phyloP scores from a whole-genome alignment of 2,113 vertebrate species.

The Xiphophorus hellerii region DNA sequence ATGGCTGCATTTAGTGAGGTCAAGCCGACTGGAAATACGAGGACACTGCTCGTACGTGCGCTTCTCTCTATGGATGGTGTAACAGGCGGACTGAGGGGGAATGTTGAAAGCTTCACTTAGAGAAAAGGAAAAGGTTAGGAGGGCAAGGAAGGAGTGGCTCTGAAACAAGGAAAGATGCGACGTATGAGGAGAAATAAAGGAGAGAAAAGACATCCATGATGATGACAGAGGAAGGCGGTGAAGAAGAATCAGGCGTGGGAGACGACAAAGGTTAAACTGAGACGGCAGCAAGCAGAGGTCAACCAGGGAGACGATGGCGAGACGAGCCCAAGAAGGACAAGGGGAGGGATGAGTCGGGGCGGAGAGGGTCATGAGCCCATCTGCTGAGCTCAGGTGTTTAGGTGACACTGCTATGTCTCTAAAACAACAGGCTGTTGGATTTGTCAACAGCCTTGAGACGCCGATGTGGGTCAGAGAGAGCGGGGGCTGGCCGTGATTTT shows the following conservation, averaged over 20 bases:
- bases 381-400: conserved; percentile 68
- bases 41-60: conserved; percentile 32
- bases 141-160: conserved; percentile 5
- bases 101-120: conserved; percentile 43
- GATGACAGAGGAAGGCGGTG: neutral
- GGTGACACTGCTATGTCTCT: conserved; percentile 51
- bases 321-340: conserved; percentile 33
- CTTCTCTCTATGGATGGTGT: conserved; percentile 10
- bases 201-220: neutral
- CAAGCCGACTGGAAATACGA: conserved; percentile 59
- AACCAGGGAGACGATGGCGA: conserved; percentile 47
- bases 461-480: conserved; percentile 10
- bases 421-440: conserved; percentile 61
- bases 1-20: conserved; percentile 67
- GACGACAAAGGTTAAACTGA: conserved; percentile 25
- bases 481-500: conserved; percentile 32
- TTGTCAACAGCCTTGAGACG: conserved; percentile 32
- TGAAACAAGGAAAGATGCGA: conserved; percentile 3
- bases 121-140: conserved; percentile 42
- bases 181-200: conserved; percentile 4
- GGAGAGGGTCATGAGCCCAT: conserved; percentile 37
- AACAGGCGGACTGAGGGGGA: conserved; percentile 38
- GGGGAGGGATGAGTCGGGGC: conserved; percentile 7
- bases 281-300: conserved; percentile 44
- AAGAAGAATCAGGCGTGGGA: conserved; percentile 5